These are phyloP conservation scores for Folsomia manolachei DNA, from an alignment of 2,888 invertebrate species.

Conservation along the genomic window DNA sequence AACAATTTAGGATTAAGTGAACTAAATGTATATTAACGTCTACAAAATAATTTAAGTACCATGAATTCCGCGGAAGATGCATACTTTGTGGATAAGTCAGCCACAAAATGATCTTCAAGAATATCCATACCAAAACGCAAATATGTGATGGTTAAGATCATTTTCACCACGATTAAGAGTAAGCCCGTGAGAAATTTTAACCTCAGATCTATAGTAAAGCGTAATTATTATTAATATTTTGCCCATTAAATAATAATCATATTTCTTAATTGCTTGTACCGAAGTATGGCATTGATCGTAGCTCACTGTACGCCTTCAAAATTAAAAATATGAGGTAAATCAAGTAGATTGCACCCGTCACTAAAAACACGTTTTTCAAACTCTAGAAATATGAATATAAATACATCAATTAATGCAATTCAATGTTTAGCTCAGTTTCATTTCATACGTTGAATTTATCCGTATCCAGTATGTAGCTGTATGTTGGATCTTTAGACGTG, in stretches of 20 bases:
- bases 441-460: conserved; percentile 73
- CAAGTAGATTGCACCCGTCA: conserved; percentile 77
- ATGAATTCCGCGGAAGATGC: conserved; percentile 92
- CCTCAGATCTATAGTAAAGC: conserved; percentile 77
- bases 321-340: conserved; percentile 79
- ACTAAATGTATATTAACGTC: too few species aligned
- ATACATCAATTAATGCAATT: conserved; percentile 9
- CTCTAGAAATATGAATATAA: conserved; percentile 61
- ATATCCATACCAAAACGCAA: conserved; percentile 78
- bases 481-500: conserved; percentile 85
- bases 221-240: background rate
- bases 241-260: background rate
- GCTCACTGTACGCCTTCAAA: conserved; percentile 85
- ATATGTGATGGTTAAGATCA: conserved; percentile 71
- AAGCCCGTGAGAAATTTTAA: conserved; percentile 84
- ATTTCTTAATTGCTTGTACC: conserved; percentile 61
- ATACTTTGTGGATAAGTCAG: conserved; percentile 80
- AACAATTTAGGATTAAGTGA: too few species aligned
- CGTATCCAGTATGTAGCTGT: conserved; percentile 81
- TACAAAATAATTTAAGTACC: too few species aligned
- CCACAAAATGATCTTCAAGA: conserved; percentile 90
- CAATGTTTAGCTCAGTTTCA: conserved; percentile 2
- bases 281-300: conserved; percentile 95
- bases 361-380: conserved; percentile 86
- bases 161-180: conserved; percentile 74